Conservation (phyloP, 2,113 vertebrate genomes). For the Tupaia chinensis region DNA sequence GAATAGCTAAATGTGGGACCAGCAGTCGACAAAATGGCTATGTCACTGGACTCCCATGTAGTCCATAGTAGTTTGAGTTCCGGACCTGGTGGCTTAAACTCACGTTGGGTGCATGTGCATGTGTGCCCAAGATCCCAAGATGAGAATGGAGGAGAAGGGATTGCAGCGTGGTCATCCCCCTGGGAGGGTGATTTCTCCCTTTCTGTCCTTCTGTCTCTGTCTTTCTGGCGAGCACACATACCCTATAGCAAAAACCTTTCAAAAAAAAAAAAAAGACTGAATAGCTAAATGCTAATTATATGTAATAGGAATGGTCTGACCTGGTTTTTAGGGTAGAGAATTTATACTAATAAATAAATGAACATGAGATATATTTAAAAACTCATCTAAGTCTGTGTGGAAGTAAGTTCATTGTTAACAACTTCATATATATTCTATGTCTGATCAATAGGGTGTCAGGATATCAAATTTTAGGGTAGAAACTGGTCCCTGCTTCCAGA, state of each 20-base stretch:
- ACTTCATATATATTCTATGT: neutral
- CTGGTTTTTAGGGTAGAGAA: neutral
- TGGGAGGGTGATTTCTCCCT: too few species aligned
- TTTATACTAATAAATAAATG: neutral
- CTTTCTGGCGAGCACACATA: too few species aligned
- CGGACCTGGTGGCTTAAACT: too few species aligned
- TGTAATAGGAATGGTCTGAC: neutral
- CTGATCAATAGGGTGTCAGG: neutral
- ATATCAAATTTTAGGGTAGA: neutral
- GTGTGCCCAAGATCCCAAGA: too few species aligned
- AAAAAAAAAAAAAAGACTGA: neutral
- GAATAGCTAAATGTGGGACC: neutral
- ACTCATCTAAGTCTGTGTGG: neutral
- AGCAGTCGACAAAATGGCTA: too few species aligned
- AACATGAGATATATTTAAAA: neutral
- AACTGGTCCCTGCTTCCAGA: neutral
- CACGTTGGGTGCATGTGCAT: too few species aligned
- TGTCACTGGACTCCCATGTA: too few species aligned
- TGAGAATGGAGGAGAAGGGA: too few species aligned
- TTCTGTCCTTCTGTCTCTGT: too few species aligned
- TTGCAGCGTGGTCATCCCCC: too few species aligned
- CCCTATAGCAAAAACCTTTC: too few species aligned
- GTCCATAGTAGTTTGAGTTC: too few species aligned
- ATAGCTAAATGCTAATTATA: neutral
- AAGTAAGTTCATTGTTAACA: neutral